These are phyloP conservation scores for Drosophila funebris DNA, from an alignment of 1,140 invertebrate species.

Conservation along the genomic window DNA sequence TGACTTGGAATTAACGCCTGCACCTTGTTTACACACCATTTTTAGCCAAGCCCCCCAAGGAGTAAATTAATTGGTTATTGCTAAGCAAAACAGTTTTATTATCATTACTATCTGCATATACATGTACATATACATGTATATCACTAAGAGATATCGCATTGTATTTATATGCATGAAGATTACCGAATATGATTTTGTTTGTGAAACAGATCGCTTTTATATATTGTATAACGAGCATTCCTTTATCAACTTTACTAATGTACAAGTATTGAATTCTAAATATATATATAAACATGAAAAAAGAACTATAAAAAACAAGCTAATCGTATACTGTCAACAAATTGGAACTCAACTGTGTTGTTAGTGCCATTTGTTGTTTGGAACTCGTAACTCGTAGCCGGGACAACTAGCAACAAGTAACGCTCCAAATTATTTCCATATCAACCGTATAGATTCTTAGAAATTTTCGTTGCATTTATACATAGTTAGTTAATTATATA, in stretches of 20 bases:
- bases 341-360: background rate
- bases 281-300: conserved; percentile 40
- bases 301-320: conserved; percentile 54
- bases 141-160: conserved; percentile 11
- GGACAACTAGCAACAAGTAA: conserved; percentile 36
- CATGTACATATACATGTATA: conserved; percentile 31
- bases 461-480: conserved; percentile 9
- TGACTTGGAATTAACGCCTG: conserved; percentile 24
- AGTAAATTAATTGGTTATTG: conserved; percentile 79
- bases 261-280: conserved; percentile 63
- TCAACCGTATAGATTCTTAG: conserved; percentile 9
- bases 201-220: conserved; percentile 73
- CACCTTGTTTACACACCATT: conserved; percentile 63
- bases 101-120: conserved; percentile 21
- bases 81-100: conserved; percentile 75
- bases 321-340: conserved; percentile 41
- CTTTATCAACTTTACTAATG: conserved; percentile 63
- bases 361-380: background rate
- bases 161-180: conserved; percentile 43
- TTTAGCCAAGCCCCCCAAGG: conserved; percentile 45
- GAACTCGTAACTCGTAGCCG: conserved; percentile 34
- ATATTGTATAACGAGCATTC: conserved; percentile 70
- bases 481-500: background rate
- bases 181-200: conserved; percentile 70
- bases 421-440: conserved; percentile 17